Conservation (phyloP, 1,140 invertebrate genomes). For the Leptopilina clavipes region DNA sequence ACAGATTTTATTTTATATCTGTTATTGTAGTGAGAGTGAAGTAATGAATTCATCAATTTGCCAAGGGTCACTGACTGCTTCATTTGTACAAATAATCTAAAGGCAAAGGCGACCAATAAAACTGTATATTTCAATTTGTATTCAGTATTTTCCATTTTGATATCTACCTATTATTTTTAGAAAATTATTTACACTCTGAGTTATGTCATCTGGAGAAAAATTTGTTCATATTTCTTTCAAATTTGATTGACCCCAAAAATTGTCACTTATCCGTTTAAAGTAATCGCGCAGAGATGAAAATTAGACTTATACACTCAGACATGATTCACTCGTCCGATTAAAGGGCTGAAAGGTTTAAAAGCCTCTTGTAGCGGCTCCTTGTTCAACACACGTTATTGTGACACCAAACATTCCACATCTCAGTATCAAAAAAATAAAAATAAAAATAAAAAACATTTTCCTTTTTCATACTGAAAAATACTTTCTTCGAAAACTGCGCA, state of each 20-base stretch:
- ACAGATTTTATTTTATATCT: not conserved
- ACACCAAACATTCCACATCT: not conserved
- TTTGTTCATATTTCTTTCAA: not conserved
- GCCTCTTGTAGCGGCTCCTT: not conserved
- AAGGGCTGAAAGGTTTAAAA: slow-evolving; percentile 13
- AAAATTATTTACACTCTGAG: not conserved
- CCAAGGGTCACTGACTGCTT: slow-evolving; percentile 2
- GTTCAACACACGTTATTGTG: not conserved
- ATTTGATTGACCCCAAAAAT: slow-evolving; percentile 12
- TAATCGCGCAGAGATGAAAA: not conserved
- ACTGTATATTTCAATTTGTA: not conserved
- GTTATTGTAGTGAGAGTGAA: not conserved
- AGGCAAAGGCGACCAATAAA: not conserved
- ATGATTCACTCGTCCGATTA: not conserved
- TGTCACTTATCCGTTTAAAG: slow-evolving; percentile 11
- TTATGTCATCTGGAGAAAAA: not conserved
- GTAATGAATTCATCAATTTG: slow-evolving; percentile 11
- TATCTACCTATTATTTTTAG: too few relatives aligned
- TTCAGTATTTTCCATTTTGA: not conserved
- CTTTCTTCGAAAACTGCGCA: not conserved
- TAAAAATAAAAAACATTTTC: not conserved
- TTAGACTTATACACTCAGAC: not conserved
- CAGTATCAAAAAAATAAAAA: too few relatives aligned
- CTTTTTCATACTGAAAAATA: too few relatives aligned
- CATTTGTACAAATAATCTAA: slow-evolving; percentile 1